Percentiles rank a stretch among this genome's conserved stretches.
Conservation (phyloP, 2,113 vertebrate species). For the Cynopterus brachyotis region DNA sequence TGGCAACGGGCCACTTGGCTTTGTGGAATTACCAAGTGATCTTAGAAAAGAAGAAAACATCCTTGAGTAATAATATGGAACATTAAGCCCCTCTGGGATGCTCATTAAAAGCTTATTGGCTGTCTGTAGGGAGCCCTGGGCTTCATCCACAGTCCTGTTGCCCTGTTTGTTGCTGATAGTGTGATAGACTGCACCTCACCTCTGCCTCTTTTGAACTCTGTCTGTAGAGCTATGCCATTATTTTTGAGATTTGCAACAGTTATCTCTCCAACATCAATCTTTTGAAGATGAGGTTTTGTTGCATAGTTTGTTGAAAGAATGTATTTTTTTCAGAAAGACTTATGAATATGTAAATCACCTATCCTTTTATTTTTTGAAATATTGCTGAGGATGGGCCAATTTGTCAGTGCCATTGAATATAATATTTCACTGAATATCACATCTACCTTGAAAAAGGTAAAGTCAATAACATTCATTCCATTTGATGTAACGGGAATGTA, state of each 20-base stretch:
- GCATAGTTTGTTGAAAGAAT: neutral
- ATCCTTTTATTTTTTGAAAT: neutral
- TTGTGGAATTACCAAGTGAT: conserved; percentile 26
- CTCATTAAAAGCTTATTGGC: conserved; percentile 43
- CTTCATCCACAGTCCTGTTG: neutral
- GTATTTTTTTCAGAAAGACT: neutral
- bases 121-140: neutral
- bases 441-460: conserved; percentile 17
- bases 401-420: neutral
- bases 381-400: neutral
- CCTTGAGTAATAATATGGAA: conserved; percentile 39
- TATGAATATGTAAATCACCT: neutral
- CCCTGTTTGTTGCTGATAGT: neutral
- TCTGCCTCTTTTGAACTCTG: neutral
- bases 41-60: conserved; percentile 7
- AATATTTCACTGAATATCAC: neutral
- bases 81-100: conserved; percentile 20
- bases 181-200: neutral
- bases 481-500: neutral
- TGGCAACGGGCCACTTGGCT: conserved; percentile 44
- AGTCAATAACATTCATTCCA: neutral
- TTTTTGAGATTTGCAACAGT: neutral
- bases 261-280: neutral
- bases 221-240: neutral
- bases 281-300: neutral